Base-by-base conservation (phyloP, 2,113 vertebrate species). In the Microcebus lehilahytsara region DNA sequence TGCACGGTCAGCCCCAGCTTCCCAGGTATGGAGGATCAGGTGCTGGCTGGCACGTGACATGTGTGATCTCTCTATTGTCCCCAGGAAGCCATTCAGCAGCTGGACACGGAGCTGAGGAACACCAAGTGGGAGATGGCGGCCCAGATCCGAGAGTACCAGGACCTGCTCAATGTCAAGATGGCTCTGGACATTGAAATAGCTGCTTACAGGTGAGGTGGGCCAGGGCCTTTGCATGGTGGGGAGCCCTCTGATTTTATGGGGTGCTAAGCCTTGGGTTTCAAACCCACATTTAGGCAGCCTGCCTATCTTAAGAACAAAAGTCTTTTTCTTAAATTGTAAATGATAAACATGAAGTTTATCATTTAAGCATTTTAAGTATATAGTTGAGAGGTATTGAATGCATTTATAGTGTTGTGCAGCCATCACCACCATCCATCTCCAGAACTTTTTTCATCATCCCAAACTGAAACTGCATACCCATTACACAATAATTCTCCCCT, bases 121-220 rank as follows among this genome's bases (percentile, higher is more conserved):
- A 99, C 99, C 89, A 99, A 99, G 97, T 99, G 99, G 99, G 99
- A 99, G 98, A 99, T 99, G 99, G 99, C 99, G 30, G 99, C 99
- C 53, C 99, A 99, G 98, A 98, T 99, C 74, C 99, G 99, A 20
- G 99, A 99, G 42, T 99, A 99, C 87, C 99, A 99, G 97, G 99
- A 99, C 78, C 98, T 99, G 94, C 99, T 99, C 97, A 99, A 99
- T 0, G 99, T 99, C 95, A 99, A 99, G 98, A 99, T 99, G 99
- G 99, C 99, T 64, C 98, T 99, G 89, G 99, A 99, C 97, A 99
- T 99, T 0, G 99, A 99, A 96, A 99, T 99, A 1, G 99, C 99
- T 42, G 99, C 99, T 58, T 99, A 99, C 75, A 99, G 99, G 99
- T 99, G 96, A 5, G 11, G 22, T 10, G 53, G 34, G 22, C 10